Percentiles rank a stretch among this genome's conserved stretches.
Evolutionary conservation across 2,113 vertebrate genomes (phyloP).

Genomic region (Anas platyrhynchos): DNA sequence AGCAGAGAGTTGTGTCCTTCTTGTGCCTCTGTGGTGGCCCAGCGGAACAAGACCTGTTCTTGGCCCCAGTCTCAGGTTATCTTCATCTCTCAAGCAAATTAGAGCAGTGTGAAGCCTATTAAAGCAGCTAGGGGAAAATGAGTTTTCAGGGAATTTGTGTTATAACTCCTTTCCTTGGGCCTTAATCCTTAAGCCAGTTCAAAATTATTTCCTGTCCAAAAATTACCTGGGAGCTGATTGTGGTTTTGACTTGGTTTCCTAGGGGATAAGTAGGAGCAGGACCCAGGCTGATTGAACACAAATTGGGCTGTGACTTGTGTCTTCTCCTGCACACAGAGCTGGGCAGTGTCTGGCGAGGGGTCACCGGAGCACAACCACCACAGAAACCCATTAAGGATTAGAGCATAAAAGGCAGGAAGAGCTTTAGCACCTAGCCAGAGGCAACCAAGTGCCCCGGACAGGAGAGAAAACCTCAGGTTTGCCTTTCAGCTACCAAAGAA

Average conservation of each 20-base stretch:
- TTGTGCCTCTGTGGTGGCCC: neutral
- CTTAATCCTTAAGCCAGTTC: neutral
- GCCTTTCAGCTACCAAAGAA: neutral
- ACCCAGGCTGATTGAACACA: neutral
- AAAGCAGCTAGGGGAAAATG: neutral
- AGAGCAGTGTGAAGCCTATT: neutral
- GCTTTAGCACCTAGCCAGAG: neutral
- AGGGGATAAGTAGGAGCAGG: neutral
- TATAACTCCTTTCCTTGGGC: neutral
- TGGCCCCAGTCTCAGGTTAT: neutral
- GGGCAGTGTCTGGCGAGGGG: neutral
- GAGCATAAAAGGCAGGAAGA: neutral
- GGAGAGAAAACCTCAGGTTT: neutral
- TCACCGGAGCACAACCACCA: neutral
- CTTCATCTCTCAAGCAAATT: neutral
- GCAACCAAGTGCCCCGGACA: neutral
- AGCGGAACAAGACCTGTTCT: neutral
- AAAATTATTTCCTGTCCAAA: neutral
- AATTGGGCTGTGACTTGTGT: neutral
- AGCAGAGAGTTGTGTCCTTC: neutral
- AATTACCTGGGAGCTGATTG: neutral
- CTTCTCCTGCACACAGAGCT: fast-evolving
- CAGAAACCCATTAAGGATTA: neutral
- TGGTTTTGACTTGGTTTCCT: neutral
- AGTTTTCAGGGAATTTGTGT: neutral